These are phyloP conservation scores for Synergus japonicus DNA, from an alignment of 2,888 invertebrate species.

Conservation along the genomic window DNA sequence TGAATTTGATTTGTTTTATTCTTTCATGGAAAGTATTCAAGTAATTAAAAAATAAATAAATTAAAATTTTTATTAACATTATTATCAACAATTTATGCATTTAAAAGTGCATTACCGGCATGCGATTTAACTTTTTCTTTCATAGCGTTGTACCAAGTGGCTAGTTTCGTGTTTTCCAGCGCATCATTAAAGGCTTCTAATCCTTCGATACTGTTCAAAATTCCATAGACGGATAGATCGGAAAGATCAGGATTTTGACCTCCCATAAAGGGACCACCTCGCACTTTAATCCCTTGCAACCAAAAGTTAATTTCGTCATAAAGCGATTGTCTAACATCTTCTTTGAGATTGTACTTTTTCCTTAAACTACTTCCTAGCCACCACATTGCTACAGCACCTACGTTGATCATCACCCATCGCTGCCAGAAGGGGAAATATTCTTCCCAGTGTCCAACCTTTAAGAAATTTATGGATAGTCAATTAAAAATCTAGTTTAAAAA, in stretches of 20 bases:
- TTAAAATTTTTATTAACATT: not conserved
- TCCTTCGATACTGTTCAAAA: slow-evolving; percentile 95
- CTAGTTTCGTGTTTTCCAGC: slow-evolving; percentile 85
- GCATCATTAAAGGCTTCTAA: slow-evolving; percentile 93
- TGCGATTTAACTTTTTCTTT: slow-evolving; percentile 82
- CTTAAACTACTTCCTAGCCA: slow-evolving; percentile 93
- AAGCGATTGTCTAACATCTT: slow-evolving; percentile 92
- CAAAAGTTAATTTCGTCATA: slow-evolving; percentile 93
- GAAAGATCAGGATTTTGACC: slow-evolving; percentile 93
- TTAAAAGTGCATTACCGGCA: slow-evolving; percentile 78
- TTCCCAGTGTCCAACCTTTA: slow-evolving; percentile 92
- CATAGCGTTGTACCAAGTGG: slow-evolving; percentile 88
- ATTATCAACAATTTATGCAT: slow-evolving; percentile 12
- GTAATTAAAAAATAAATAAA: not conserved
- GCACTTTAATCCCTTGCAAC: slow-evolving; percentile 84
- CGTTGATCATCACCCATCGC: slow-evolving; percentile 90
- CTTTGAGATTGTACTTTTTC: slow-evolving; percentile 88
- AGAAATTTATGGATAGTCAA: not conserved
- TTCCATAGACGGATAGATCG: slow-evolving; percentile 94
- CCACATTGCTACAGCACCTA: slow-evolving; percentile 97
- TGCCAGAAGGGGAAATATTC: slow-evolving; percentile 93
- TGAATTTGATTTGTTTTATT: not conserved
- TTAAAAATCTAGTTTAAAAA: slow-evolving; percentile 33
- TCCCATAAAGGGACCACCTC: slow-evolving; percentile 89
- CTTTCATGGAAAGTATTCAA: not conserved